phyloP scores from a whole-genome alignment of 2,797 vertebrate genomes.

The Galaxias olidus region DNA sequence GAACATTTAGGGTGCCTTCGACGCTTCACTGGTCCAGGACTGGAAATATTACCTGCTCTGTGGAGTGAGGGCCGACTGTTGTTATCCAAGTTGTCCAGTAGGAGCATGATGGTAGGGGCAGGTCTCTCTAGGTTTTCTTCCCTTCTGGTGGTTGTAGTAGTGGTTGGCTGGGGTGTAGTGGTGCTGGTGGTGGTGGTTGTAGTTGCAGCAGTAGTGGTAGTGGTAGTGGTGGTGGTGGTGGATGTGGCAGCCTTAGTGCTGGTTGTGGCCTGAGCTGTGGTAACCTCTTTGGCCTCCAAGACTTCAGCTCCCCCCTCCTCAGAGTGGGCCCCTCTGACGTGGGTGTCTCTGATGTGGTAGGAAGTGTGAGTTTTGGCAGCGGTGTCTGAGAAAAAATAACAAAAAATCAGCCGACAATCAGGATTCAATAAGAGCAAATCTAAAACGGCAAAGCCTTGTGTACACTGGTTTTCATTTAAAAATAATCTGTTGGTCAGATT shows the following conservation, averaged over 20 bases:
- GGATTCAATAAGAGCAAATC: slow-evolving; percentile 9
- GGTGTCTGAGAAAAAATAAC: slow-evolving; percentile 72
- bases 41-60: slow-evolving; percentile 72
- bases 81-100: slow-evolving; percentile 70
- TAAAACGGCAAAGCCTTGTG: background rate
- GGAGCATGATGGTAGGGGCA: slow-evolving; percentile 53
- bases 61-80: slow-evolving; percentile 65
- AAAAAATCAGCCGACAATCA: slow-evolving; percentile 15
- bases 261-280: slow-evolving; percentile 18
- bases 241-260: slow-evolving; percentile 33
- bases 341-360: slow-evolving; percentile 70
- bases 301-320: slow-evolving; percentile 66
- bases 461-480: no score
- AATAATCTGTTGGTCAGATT: no score
- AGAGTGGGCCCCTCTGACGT: slow-evolving; percentile 67
- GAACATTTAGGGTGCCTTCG: background rate
- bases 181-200: slow-evolving; percentile 27
- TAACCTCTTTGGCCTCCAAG: slow-evolving; percentile 61
- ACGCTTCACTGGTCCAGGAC: background rate
- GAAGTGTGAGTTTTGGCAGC: slow-evolving; percentile 63
- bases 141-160: slow-evolving; percentile 30
- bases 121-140: slow-evolving; percentile 45
- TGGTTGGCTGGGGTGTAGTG: slow-evolving; percentile 24
- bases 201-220: slow-evolving; percentile 39
- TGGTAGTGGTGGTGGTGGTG: slow-evolving; percentile 22